Conservation (phyloP, 1,140 invertebrate genomes). For the Platyscapa corneri region DNA sequence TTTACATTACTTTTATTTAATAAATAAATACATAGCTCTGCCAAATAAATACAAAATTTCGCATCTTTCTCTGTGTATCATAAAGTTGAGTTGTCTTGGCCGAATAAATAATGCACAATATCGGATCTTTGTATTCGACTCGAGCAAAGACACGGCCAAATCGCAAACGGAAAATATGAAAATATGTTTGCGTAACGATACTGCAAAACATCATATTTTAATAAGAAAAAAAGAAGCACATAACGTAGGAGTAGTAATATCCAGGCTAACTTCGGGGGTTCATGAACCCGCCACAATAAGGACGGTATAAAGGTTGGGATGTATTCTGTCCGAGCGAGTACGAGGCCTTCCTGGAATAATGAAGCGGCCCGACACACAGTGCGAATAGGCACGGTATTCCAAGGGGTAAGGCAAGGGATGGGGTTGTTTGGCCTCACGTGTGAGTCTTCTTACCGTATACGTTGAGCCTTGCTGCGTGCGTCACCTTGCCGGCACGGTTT, state of each 20-base stretch:
- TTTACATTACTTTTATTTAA: background rate
- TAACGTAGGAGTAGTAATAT: background rate
- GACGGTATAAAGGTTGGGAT: background rate
- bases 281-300: background rate
- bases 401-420: background rate
- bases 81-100: background rate
- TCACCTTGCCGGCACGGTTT: constrained; percentile 85
- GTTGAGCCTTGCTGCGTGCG: constrained; percentile 86
- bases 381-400: background rate
- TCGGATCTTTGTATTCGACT: background rate
- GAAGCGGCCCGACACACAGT: background rate
- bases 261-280: background rate
- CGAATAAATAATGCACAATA: background rate
- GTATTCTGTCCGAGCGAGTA: background rate
- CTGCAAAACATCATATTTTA: background rate
- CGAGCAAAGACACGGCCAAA: background rate
- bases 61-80: background rate
- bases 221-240: background rate
- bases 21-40: background rate
- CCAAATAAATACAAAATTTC: background rate
- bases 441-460: constrained; percentile 84
- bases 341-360: background rate
- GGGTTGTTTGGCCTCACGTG: background rate
- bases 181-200: background rate
- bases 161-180: background rate